phyloP scores from a whole-genome alignment of 2,113 vertebrate species.

The Passer domesticus region DNA sequence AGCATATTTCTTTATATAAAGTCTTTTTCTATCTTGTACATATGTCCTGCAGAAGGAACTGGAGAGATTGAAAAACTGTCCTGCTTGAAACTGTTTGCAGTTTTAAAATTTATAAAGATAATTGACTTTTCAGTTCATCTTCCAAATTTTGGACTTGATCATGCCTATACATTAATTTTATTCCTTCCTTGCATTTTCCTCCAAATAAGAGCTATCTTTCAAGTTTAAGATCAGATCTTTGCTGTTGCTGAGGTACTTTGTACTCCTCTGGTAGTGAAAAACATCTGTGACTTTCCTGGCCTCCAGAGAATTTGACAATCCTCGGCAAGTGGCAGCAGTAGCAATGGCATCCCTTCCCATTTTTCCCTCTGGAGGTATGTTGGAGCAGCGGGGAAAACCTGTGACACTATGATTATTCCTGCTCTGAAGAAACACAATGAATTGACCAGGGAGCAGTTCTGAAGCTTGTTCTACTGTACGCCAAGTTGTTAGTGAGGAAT shows the following conservation, averaged over 20 bases:
- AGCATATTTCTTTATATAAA: not conserved
- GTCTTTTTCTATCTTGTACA: not conserved
- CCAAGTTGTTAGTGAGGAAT: not conserved
- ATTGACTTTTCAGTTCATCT: slow-evolving; percentile 28
- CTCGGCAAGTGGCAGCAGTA: not conserved
- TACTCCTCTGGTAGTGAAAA: not conserved
- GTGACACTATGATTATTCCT: not conserved
- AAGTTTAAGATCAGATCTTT: not conserved
- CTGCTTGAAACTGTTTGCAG: slow-evolving; percentile 8
- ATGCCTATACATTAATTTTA: slow-evolving; percentile 8
- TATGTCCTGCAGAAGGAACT: slow-evolving; percentile 21
- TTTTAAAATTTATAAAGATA: slow-evolving; percentile 24
- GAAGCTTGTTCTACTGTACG: not conserved
- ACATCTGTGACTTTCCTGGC: not conserved
- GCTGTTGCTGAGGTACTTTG: not conserved
- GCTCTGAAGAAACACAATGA: not conserved
- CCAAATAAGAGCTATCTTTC: not conserved
- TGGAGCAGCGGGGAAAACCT: not conserved
- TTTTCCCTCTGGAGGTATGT: not conserved
- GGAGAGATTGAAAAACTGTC: not conserved
- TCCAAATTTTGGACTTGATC: slow-evolving; percentile 33
- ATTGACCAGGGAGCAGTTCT: not conserved
- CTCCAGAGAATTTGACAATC: not conserved
- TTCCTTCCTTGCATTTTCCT: slow-evolving; percentile 1
- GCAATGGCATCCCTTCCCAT: not conserved